These are phyloP conservation scores for Mastigias papua DNA, from an alignment of 30 jellyfish, hydroid and myxozoan species.

Conservation along the genomic window DNA sequence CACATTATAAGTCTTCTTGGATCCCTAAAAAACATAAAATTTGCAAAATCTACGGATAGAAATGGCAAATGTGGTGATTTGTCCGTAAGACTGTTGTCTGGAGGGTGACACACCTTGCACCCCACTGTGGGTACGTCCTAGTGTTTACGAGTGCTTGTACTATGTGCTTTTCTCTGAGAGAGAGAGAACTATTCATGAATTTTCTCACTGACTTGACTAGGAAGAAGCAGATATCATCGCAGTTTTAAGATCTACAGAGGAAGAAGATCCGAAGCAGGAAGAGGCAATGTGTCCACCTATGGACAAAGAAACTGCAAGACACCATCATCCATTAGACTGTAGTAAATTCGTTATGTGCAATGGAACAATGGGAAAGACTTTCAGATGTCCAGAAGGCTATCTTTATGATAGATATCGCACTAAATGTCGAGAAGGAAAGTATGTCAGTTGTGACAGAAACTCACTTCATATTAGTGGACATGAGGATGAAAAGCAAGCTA, in stretches of 20 bases:
- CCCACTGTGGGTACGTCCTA: too few species aligned
- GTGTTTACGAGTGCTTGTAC: too few species aligned
- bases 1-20: too few species aligned
- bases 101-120: too few species aligned
- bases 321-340: constrained; percentile 33
- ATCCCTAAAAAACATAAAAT: too few species aligned
- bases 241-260: not conserved
- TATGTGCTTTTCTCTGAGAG: not conserved
- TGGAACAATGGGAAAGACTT: constrained; percentile 5
- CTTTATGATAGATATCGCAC: constrained; percentile 21
- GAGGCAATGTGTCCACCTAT: not conserved
- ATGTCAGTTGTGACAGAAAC: constrained; percentile 15
- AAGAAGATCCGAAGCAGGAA: not conserved
- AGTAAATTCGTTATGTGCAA: constrained; percentile 42
- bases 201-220: not conserved
- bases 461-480: not conserved
- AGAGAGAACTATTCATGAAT: not conserved
- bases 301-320: not conserved
- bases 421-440: constrained; percentile 10
- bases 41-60: too few species aligned
- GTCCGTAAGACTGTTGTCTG: too few species aligned
- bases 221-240: not conserved
- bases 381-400: constrained; percentile 54
- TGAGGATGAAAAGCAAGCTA: not conserved
- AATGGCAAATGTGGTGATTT: too few species aligned